phyloP scores from a whole-genome alignment of 1,140 invertebrate genomes.

The Trichonephila clavipes region DNA sequence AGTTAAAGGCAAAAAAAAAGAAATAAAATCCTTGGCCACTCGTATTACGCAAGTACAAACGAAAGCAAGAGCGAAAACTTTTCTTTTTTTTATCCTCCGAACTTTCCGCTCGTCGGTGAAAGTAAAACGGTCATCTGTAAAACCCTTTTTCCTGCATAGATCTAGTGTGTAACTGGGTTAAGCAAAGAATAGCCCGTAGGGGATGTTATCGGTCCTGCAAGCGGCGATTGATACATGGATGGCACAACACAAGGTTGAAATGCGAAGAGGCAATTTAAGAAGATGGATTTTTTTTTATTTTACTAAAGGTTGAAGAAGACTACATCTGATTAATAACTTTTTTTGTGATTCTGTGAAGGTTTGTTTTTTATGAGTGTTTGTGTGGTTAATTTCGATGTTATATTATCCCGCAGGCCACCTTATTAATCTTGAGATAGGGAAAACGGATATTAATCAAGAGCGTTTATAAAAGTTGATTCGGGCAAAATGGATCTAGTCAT shows the following conservation, averaged over 20 bases:
- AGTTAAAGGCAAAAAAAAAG: too few relatives aligned
- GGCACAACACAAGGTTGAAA: slow-evolving; percentile 18
- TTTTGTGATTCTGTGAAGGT: slow-evolving; percentile 1
- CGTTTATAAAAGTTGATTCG: slow-evolving; percentile 66
- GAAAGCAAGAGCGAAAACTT: neutral
- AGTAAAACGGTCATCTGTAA: slow-evolving; percentile 44
- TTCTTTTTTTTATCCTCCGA: neutral
- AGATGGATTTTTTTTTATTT: neutral
- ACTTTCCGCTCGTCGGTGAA: neutral
- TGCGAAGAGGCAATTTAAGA: neutral
- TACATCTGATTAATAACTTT: slow-evolving; percentile 62
- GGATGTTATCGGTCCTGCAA: neutral
- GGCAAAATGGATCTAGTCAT: slow-evolving; percentile 56
- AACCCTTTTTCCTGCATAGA: slow-evolving; percentile 43
- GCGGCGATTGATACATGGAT: neutral
- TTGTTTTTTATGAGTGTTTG: slow-evolving; percentile 30
- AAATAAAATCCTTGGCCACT: neutral
- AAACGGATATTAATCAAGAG: slow-evolving; percentile 58
- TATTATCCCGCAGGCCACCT: neutral
- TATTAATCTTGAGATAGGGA: slow-evolving; percentile 61
- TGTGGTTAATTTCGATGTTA: slow-evolving; percentile 51
- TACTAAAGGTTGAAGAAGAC: neutral
- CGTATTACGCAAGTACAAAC: neutral
- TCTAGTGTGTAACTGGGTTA: slow-evolving; percentile 47
- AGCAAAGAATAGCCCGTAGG: slow-evolving; percentile 29